Evolutionary conservation across 2,888 invertebrate genomes (phyloP).

Genomic region (Caenorhabditis parvicauda): DNA sequence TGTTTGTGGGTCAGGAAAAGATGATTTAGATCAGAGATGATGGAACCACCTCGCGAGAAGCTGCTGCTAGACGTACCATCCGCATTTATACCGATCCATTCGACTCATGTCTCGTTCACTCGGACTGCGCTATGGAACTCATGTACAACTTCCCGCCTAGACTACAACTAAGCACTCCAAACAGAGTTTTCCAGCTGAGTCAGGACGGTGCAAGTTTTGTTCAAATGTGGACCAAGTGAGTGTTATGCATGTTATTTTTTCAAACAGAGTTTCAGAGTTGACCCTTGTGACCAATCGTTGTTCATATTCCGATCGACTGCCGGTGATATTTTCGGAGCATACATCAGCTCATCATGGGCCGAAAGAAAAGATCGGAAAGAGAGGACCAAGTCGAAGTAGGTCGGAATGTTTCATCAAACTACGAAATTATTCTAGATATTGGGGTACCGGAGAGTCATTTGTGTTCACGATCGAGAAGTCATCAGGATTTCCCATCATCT

Average conservation of each 20-base stretch:
- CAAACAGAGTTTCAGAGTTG: constrained; percentile 38
- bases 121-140: constrained; percentile 49
- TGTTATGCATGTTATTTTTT: background rate
- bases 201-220: constrained; percentile 59
- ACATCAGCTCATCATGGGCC: constrained; percentile 53
- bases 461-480: constrained; percentile 50
- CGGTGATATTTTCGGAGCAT: constrained; percentile 58
- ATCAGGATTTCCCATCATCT: constrained; percentile 46
- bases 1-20: background rate
- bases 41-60: constrained; percentile 2
- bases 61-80: constrained; percentile 6
- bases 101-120: constrained; percentile 15
- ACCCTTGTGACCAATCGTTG: constrained; percentile 53
- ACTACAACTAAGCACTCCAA: constrained; percentile 55
- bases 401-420: background rate
- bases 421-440: constrained; percentile 27
- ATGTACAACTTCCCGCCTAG: constrained; percentile 52
- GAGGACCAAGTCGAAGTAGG: constrained; percentile 42
- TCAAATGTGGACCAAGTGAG: constrained; percentile 56
- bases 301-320: constrained; percentile 48
- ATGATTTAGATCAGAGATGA: constrained; percentile 14
- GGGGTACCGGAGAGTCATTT: constrained; percentile 57
- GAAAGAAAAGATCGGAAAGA: constrained; percentile 56
- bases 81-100: constrained; percentile 30
- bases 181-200: constrained; percentile 50